These are phyloP conservation scores for Lasaia peninsularis DNA, from an alignment of 1,140 invertebrate species.

Conservation along the genomic window DNA sequence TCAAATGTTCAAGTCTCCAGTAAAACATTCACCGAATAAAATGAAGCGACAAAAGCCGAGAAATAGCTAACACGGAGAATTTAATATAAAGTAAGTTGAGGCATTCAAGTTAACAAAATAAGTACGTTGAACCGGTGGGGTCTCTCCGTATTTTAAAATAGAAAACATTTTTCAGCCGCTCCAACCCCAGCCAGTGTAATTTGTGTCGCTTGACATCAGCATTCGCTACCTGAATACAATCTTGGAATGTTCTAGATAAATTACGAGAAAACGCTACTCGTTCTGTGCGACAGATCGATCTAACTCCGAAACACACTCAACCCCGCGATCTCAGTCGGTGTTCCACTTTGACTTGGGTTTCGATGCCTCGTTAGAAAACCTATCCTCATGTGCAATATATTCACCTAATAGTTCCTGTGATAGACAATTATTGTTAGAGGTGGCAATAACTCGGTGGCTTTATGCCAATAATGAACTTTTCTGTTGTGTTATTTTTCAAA, in stretches of 20 bases:
- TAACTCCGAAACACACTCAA: constrained; percentile 23
- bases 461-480: too few relatives aligned
- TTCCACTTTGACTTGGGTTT: too few relatives aligned
- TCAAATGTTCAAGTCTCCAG: not conserved
- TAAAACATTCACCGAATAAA: not conserved
- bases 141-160: constrained; percentile 39
- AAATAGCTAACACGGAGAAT: constrained; percentile 4
- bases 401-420: too few relatives aligned
- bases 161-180: constrained; percentile 42
- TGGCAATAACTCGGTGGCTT: too few relatives aligned
- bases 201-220: constrained; percentile 43
- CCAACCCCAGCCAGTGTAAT: constrained; percentile 32
- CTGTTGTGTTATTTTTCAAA: too few relatives aligned
- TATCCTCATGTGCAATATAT: too few relatives aligned
- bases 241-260: constrained; percentile 38
- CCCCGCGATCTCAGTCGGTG: too few relatives aligned
- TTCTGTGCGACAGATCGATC: constrained; percentile 36
- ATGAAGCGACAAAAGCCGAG: not conserved
- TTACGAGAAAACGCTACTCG: constrained; percentile 45
- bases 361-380: too few relatives aligned
- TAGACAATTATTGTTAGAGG: too few relatives aligned
- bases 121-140: constrained; percentile 33
- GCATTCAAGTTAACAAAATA: constrained; percentile 12
- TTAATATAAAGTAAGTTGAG: constrained; percentile 9
- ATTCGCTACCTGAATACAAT: constrained; percentile 37